These are phyloP conservation scores for Cheilosia soror DNA, from an alignment of 2,888 invertebrate species.

Conservation along the genomic window DNA sequence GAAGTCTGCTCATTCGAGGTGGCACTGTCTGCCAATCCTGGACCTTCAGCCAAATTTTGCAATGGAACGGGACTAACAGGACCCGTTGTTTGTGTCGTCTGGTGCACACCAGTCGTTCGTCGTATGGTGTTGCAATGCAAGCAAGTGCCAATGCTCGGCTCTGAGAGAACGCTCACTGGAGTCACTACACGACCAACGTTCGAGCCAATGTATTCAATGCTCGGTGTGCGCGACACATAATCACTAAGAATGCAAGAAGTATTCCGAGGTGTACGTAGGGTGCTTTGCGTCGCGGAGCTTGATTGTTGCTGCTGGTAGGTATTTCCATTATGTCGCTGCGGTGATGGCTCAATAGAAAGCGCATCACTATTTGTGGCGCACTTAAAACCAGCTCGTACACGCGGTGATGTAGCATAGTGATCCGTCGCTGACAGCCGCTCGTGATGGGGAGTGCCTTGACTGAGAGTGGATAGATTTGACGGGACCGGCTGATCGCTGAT, in stretches of 20 bases:
- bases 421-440: constrained; percentile 76
- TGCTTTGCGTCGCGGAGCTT: constrained; percentile 15
- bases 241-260: constrained; percentile 74
- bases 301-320: constrained; percentile 62
- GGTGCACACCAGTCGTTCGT: constrained; percentile 83
- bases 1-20: constrained; percentile 64
- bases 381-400: constrained; percentile 74
- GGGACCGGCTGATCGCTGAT: constrained; percentile 73
- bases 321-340: constrained; percentile 47
- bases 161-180: constrained; percentile 77
- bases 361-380: constrained; percentile 50
- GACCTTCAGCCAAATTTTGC: constrained; percentile 75
- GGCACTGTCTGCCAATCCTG: constrained; percentile 48
- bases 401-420: constrained; percentile 79
- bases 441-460: constrained; percentile 64
- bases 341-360: constrained; percentile 63
- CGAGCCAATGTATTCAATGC: constrained; percentile 78
- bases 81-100: constrained; percentile 84
- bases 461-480: constrained; percentile 57
- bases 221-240: constrained; percentile 77
- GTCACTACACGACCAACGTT: constrained; percentile 77
- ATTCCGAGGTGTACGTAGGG: constrained; percentile 42
- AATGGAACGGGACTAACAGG: constrained; percentile 83
- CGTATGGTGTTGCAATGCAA: constrained; percentile 83
- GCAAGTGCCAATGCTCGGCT: constrained; percentile 79